Conservation (phyloP, 2,888 invertebrate genomes). For the Omphaloscelis lunosa region DNA sequence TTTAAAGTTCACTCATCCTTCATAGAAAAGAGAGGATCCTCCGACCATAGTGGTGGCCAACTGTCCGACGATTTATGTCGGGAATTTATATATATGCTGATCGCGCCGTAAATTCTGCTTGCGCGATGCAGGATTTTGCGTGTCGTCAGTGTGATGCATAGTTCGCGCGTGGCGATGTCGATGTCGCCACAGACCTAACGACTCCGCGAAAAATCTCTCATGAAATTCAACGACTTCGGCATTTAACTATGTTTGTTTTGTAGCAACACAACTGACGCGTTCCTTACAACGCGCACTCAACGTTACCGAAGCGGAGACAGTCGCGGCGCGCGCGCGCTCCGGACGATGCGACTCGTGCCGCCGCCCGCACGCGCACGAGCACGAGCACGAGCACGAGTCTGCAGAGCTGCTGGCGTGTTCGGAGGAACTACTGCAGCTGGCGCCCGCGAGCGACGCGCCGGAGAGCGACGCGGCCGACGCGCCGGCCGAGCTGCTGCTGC, state of each 20-base stretch:
- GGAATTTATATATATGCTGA: too few relatives aligned
- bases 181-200: too few relatives aligned
- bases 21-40: too few relatives aligned
- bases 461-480: constrained; percentile 71
- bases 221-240: neutral
- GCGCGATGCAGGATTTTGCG: too few relatives aligned
- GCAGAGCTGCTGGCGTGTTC: constrained; percentile 8
- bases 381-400: constrained; percentile 6
- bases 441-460: constrained; percentile 1
- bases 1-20: too few relatives aligned
- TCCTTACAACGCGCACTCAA: constrained; percentile 71
- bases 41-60: too few relatives aligned
- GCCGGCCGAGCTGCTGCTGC: constrained; percentile 57
- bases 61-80: too few relatives aligned
- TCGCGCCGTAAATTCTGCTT: too few relatives aligned
- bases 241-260: neutral
- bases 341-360: constrained; percentile 78
- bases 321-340: constrained; percentile 72
- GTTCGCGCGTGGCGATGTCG: too few relatives aligned
- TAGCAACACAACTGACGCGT: constrained; percentile 77
- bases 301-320: constrained; percentile 74
- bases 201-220: neutral
- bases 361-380: neutral
- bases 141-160: too few relatives aligned
- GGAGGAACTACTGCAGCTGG: neutral